Evolutionary conservation across 2,888 invertebrate genomes (phyloP).

Genomic region (Magallana nippona): DNA sequence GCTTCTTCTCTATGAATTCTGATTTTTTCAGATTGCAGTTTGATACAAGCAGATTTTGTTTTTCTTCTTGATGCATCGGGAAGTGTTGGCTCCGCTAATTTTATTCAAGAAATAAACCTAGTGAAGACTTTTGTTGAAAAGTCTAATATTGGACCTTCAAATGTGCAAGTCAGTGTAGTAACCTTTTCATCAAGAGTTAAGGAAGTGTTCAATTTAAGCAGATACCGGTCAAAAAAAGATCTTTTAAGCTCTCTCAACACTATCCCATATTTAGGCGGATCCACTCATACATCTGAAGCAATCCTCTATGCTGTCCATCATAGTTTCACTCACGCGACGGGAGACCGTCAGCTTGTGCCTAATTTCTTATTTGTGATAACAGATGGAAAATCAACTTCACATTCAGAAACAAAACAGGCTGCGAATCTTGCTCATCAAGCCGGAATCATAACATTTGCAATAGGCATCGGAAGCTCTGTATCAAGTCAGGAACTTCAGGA

Average conservation of each 20-base stretch:
- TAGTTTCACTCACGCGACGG: conserved; percentile 56
- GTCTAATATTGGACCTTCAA: conserved; percentile 56
- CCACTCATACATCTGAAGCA: conserved; percentile 66
- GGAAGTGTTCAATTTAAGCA: conserved; percentile 54
- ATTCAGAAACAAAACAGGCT: conserved; percentile 51
- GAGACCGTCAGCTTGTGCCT: conserved; percentile 60
- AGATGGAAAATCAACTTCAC: conserved; percentile 57
- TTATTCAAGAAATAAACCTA: neutral
- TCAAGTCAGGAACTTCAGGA: conserved; percentile 58
- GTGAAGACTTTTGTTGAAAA: neutral
- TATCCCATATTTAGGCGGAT: conserved; percentile 59
- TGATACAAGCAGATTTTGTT: conserved; percentile 15
- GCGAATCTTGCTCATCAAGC: conserved; percentile 53
- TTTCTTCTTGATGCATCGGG: conserved; percentile 7
- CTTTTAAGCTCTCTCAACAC: conserved; percentile 57
- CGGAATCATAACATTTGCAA: conserved; percentile 54
- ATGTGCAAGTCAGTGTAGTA: conserved; percentile 59
- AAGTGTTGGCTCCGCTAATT: conserved; percentile 12
- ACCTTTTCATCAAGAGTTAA: conserved; percentile 58
- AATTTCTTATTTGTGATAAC: conserved; percentile 61
- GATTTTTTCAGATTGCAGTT: conserved; percentile 21
- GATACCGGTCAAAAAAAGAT: conserved; percentile 39
- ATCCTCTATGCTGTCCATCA: conserved; percentile 56
- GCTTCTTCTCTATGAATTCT: no score
- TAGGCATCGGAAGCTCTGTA: conserved; percentile 63